Base-by-base conservation (phyloP, 2,113 vertebrate species). In the Catharus fuscescens region DNA sequence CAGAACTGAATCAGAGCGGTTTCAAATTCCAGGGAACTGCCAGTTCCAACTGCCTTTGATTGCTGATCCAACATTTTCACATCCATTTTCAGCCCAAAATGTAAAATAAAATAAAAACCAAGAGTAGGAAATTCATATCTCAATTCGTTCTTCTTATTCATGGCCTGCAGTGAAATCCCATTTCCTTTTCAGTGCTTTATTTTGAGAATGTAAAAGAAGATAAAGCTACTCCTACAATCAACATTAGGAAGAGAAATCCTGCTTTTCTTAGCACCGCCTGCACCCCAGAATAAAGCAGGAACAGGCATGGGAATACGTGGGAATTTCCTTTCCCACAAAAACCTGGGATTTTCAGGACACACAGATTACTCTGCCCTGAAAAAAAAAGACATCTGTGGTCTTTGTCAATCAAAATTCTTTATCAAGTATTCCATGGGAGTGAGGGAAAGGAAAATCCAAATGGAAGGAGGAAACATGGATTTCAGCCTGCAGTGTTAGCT, bases 371-470 rank as follows among this genome's bases (percentile, higher is more conserved):
- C 67, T 40, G 54, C 40, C 40, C 50, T 1, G 2, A 26, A 62
- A 52, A 24, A 57, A 24, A 57, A 71, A 23, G 32, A 38, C 1
- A 5, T 40, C 31, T 15, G 19, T 34, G 45, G 36, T 34, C n/a
- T 53, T 53, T 48, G 36, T 9, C 72, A 24, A 5, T 20, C 0
- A 0, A 72, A 86, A 47, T 3, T 18, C 17, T 56, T 52, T 13
- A 56, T n/a, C 61, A 53, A 59, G 19, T 15, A 40, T 29, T 48
- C 67, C 14, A 6, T 0, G 0, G 3, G 4, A 31, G 7, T 0
- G 18, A 34, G 20, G 69, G 67, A 71, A 57, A 81, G 65, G 45
- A 67, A 50, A 66, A 62, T 15, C n/a, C 42, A 36, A 50, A 38
- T 2, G 23, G 10, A 36, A 42, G 44, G 70, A 71, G 32, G 38